These are phyloP conservation scores for Picus viridis DNA, from an alignment of 2,797 vertebrate genomes.

Conservation along the genomic window DNA sequence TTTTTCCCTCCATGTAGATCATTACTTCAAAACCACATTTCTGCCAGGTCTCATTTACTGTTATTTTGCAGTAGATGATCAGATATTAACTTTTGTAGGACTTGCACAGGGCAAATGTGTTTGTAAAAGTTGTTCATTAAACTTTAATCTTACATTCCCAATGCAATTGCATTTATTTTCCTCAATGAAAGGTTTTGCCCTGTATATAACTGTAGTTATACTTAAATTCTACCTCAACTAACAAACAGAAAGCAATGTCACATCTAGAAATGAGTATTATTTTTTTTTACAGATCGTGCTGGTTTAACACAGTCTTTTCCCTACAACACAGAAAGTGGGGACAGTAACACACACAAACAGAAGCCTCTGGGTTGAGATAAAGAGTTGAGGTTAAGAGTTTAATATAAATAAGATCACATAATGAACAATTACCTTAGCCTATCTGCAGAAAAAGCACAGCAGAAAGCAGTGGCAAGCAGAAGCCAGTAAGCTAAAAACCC, in stretches of 20 bases:
- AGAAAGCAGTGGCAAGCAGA: no score
- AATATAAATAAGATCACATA: no score
- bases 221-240: background rate
- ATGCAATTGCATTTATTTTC: background rate
- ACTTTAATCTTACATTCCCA: background rate
- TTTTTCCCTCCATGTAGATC: background rate
- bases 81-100: background rate
- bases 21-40: background rate
- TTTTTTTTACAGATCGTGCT: background rate
- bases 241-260: background rate
- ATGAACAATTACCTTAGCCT: no score
- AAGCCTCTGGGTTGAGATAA: no score
- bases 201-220: background rate
- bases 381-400: no score
- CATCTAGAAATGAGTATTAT: background rate
- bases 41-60: background rate
- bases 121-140: background rate
- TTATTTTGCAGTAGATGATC: background rate
- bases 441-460: no score
- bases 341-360: no score
- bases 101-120: background rate
- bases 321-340: no score
- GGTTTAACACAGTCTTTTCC: no score
- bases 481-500: no score
- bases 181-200: background rate